phyloP scores from a whole-genome alignment of 2,113 vertebrate species.

The Eidolon helvum region DNA sequence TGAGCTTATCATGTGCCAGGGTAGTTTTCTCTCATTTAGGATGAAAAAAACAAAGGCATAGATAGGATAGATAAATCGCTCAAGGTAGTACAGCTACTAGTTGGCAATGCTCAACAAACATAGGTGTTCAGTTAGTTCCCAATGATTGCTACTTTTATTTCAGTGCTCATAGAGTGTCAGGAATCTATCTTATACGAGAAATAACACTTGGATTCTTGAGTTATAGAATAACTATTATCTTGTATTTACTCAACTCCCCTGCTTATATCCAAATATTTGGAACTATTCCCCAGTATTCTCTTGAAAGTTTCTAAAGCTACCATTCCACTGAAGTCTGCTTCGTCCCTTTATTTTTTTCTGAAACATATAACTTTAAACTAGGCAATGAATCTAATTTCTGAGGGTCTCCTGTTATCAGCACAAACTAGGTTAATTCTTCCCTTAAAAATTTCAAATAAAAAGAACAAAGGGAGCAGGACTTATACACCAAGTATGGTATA shows the following conservation, averaged over 20 bases:
- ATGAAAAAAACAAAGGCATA: not conserved
- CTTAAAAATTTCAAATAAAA: not conserved
- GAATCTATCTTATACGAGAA: not conserved
- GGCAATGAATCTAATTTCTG: not conserved
- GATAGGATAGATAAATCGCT: not conserved
- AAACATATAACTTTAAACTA: not conserved
- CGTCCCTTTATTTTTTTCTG: constrained; percentile 13
- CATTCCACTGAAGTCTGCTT: not conserved
- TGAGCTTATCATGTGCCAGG: not conserved
- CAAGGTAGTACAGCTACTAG: not conserved
- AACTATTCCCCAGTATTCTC: not conserved
- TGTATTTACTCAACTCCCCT: not conserved
- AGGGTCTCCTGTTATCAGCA: not conserved
- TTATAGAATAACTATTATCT: not conserved
- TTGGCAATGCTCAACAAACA: not conserved
- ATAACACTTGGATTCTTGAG: not conserved
- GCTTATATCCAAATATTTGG: not conserved
- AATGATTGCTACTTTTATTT: not conserved
- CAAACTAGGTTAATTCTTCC: not conserved
- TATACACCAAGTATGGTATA: not conserved
- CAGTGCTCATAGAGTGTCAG: not conserved
- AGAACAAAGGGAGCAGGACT: not conserved
- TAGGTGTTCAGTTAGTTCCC: not conserved
- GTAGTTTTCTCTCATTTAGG: not conserved
- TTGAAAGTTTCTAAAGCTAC: constrained; percentile 4